Percentiles rank a stretch among this genome's conserved stretches.
Evolutionary conservation across 2,113 vertebrate genomes (phyloP).

Genomic region (Sorex fumeus): DNA sequence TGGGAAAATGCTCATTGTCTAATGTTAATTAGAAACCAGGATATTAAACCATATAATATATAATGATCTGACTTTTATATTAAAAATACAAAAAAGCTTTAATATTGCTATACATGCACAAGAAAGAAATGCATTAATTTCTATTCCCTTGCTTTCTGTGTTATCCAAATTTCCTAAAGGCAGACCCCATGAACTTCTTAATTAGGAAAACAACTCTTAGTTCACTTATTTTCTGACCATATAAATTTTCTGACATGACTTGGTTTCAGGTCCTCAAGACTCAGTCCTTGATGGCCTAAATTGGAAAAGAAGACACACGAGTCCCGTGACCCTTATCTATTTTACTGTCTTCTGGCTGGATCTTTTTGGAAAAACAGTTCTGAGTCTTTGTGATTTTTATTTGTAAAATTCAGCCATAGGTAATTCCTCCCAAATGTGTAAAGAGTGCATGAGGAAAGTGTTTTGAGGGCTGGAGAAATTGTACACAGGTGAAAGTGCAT

Average conservation of each 20-base stretch:
- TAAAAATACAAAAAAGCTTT: neutral
- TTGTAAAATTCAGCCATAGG: neutral
- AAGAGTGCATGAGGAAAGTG: neutral
- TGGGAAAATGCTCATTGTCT: neutral
- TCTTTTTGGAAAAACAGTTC: neutral
- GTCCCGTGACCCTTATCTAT: neutral
- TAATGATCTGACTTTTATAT: neutral
- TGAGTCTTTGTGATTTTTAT: constrained; percentile 9
- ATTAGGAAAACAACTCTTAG: neutral
- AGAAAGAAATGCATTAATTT: neutral
- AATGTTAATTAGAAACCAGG: constrained; percentile 30
- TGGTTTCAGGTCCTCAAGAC: constrained; percentile 16
- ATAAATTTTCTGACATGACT: constrained; percentile 55
- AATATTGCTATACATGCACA: neutral
- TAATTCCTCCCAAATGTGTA: constrained; percentile 1
- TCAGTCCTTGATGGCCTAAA: neutral
- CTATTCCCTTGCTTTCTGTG: neutral
- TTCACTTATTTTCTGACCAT: neutral
- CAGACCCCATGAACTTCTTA: constrained; percentile 2
- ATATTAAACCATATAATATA: neutral
- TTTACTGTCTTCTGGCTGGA: neutral
- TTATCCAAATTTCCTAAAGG: constrained; percentile 12
- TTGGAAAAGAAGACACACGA: neutral
- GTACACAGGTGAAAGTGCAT: no score
- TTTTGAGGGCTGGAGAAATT: neutral